A percentile compares a stretch with the other conserved stretches of the same genome.
Evolutionary conservation across 2,113 vertebrate genomes (phyloP).

Genomic region (Chrysemys picta): DNA sequence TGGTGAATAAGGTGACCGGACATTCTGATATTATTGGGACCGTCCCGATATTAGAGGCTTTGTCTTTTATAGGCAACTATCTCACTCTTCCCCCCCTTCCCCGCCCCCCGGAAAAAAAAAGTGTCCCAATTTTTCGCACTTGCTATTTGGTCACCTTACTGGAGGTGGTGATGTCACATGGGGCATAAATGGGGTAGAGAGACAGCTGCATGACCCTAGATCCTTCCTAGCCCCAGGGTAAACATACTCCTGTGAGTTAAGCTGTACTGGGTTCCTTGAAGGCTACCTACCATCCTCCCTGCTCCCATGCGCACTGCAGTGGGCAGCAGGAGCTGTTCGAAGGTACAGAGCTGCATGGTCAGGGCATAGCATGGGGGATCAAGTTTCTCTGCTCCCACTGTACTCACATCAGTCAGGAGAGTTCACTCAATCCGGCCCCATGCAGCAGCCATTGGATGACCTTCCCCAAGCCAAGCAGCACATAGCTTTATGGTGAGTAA

Average conservation of each 20-base stretch:
- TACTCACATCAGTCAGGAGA: background rate
- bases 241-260: background rate
- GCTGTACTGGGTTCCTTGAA: background rate
- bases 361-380: fast-evolving
- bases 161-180: background rate
- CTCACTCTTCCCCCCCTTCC: too few relatives aligned
- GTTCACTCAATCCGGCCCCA: background rate
- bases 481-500: background rate
- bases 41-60: too few relatives aligned
- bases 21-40: too few relatives aligned
- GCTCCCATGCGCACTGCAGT: background rate
- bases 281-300: fast-evolving
- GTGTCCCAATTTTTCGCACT: too few relatives aligned
- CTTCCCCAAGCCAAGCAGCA: background rate
- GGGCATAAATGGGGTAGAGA: background rate
- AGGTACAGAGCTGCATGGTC: background rate
- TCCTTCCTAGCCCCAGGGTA: background rate
- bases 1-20: background rate
- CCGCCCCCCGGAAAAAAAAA: too few relatives aligned
- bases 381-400: background rate
- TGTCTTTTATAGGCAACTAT: too few relatives aligned
- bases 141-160: too few relatives aligned
- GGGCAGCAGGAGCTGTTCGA: background rate
- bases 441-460: background rate
- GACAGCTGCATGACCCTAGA: background rate